A percentile compares a stretch with the other conserved stretches of the same genome.
Conservation (phyloP, 30 jellyfish, hydroid and myxozoan species). For the Calvadosia cruxmelitensis region DNA sequence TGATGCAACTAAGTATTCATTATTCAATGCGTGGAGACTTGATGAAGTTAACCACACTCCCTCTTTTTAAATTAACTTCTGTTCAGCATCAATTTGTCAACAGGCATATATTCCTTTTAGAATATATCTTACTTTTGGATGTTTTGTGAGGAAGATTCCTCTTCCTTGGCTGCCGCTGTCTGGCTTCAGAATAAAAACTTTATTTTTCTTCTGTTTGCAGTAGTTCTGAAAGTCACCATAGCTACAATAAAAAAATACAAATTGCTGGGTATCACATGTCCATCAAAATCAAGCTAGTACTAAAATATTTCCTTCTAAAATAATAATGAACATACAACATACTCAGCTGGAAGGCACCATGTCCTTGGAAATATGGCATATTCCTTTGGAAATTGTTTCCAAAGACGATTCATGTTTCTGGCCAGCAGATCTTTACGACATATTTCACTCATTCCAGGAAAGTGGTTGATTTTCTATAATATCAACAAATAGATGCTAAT, state of each 20-base stretch:
- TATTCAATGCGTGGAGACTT: no score
- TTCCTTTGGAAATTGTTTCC: slow-evolving; percentile 95
- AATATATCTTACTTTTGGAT: slow-evolving; percentile 60
- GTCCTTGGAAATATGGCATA: slow-evolving; percentile 87
- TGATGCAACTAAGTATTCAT: no score
- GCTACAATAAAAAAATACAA: slow-evolving; percentile 30
- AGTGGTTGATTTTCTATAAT: slow-evolving; percentile 81
- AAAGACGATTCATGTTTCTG: slow-evolving; percentile 81
- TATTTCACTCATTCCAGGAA: slow-evolving; percentile 99
- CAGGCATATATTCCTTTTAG: no score
- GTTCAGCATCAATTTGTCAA: no score
- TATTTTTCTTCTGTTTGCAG: slow-evolving; percentile 70
- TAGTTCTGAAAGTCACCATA: slow-evolving; percentile 73
- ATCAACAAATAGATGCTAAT: no score
- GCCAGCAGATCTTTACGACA: slow-evolving; percentile 89
- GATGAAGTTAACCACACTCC: no score
- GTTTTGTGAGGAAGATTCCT: slow-evolving; percentile 76
- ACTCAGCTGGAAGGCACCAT: slow-evolving; percentile 99
- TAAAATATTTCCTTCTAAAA: no score
- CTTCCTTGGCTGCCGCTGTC: slow-evolving; percentile 95
- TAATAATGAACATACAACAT: no score
- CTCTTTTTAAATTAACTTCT: no score
- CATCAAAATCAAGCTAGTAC: no score
- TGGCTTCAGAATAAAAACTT: slow-evolving; percentile 73
- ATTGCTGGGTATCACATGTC: no score